Evolutionary conservation across 2,113 vertebrate genomes (phyloP).

Genomic region (Grus americana): DNA sequence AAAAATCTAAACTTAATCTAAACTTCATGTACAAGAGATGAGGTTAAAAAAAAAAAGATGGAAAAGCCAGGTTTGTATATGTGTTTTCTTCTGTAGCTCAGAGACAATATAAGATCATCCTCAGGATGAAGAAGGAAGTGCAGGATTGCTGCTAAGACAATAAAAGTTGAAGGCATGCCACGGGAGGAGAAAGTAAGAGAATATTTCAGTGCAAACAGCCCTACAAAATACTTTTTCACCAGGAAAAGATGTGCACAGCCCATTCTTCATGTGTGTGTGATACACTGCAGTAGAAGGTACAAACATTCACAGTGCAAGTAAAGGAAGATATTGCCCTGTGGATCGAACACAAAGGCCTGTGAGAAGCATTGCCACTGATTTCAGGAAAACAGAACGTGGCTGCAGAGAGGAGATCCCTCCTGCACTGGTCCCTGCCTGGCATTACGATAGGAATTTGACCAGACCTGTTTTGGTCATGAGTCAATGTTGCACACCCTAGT

Average conservation of each 20-base stretch:
- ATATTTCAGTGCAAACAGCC: background rate
- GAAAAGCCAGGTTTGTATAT: background rate
- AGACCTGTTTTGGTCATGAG: background rate
- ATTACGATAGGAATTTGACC: background rate
- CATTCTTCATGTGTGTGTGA: rapidly evolving
- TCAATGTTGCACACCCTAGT: background rate
- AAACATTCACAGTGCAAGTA: background rate
- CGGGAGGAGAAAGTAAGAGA: background rate
- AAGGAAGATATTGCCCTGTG: background rate
- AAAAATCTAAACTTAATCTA: background rate
- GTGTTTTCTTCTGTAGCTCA: background rate
- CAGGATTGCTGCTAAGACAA: background rate
- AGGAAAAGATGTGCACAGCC: background rate
- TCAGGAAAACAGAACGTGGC: background rate
- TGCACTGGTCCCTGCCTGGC: background rate
- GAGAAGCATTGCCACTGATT: background rate
- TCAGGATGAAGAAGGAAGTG: background rate
- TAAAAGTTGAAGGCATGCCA: background rate
- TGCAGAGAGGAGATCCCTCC: background rate
- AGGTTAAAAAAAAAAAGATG: background rate
- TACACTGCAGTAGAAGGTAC: background rate
- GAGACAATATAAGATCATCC: background rate
- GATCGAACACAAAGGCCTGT: background rate
- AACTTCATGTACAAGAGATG: background rate
- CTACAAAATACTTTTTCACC: background rate